A percentile compares a stretch with the other conserved stretches of the same genome.
phyloP scores from a whole-genome alignment of 2,888 invertebrate species.

The Spicauda simplicius region DNA sequence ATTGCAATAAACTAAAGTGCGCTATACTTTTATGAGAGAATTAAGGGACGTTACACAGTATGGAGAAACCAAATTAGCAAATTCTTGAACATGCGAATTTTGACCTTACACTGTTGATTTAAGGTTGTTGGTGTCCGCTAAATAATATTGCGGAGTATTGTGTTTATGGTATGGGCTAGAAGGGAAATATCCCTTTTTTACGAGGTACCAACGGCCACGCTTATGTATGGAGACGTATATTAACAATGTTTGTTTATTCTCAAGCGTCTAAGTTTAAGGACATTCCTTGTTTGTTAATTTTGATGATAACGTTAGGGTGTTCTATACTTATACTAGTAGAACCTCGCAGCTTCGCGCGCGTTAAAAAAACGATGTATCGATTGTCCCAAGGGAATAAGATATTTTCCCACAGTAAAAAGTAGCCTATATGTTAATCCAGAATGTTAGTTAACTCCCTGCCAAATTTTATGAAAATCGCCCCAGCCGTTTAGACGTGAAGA shows the following conservation, averaged over 20 bases:
- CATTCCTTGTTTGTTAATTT: conserved; percentile 10
- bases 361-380: no score
- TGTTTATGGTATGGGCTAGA: conserved; percentile 77
- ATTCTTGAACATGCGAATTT: conserved; percentile 23
- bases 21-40: conserved; percentile 77
- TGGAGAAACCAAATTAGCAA: conserved; percentile 25
- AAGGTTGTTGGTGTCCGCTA: conserved; percentile 42
- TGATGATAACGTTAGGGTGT: background rate
- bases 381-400: no score
- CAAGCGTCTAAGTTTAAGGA: conserved; percentile 20
- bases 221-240: conserved; percentile 72
- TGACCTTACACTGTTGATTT: conserved; percentile 40
- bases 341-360: no score
- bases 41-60: conserved; percentile 67
- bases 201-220: conserved; percentile 76
- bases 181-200: conserved; percentile 81
- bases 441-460: no score
- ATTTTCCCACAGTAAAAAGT: no score
- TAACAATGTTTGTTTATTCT: conserved; percentile 70
- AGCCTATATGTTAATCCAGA: no score
- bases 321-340: no score
- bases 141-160: conserved; percentile 52
- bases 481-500: no score
- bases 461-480: no score
- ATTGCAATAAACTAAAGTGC: conserved; percentile 80